phyloP scores from a whole-genome alignment of 2,113 vertebrate genomes.

The Myocastor coypus region DNA sequence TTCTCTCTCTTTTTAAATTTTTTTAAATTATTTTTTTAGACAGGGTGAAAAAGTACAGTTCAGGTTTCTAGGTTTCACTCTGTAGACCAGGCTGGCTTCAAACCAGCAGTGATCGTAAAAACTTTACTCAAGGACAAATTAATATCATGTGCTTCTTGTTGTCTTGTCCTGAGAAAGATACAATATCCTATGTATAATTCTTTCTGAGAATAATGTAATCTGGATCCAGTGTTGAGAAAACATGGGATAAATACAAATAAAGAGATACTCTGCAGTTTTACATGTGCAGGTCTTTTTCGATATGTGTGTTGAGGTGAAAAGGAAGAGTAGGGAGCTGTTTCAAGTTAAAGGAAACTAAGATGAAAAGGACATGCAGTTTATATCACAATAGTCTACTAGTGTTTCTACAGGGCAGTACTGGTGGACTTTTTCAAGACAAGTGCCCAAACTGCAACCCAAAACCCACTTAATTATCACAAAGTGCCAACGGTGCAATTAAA shows the following conservation, averaged over 20 bases:
- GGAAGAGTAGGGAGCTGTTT: not conserved
- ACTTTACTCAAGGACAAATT: not conserved
- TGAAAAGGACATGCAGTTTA: not conserved
- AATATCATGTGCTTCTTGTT: not conserved
- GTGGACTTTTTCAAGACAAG: not conserved
- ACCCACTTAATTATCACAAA: not conserved
- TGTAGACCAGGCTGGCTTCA: not conserved
- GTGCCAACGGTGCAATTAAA: not conserved
- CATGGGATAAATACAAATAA: slow-evolving; percentile 33
- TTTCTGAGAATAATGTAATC: slow-evolving; percentile 50
- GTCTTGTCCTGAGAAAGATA: not conserved
- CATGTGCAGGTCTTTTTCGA: not conserved
- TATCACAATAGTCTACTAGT: not conserved
- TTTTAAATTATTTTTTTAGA: not conserved
- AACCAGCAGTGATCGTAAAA: not conserved
- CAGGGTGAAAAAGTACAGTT: not conserved
- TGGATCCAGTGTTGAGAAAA: slow-evolving; percentile 41
- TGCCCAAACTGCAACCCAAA: not conserved
- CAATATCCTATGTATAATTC: not conserved
- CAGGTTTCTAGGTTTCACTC: not conserved
- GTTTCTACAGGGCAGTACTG: not conserved
- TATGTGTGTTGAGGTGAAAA: not conserved
- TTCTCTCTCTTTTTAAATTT: not conserved
- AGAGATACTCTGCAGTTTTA: not conserved
- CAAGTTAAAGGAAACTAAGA: not conserved